A percentile compares a stretch with the other conserved stretches of the same genome.
These are phyloP conservation scores for Pteria penguin DNA, from an alignment of 2,888 invertebrate genomes.

Conservation along the genomic window DNA sequence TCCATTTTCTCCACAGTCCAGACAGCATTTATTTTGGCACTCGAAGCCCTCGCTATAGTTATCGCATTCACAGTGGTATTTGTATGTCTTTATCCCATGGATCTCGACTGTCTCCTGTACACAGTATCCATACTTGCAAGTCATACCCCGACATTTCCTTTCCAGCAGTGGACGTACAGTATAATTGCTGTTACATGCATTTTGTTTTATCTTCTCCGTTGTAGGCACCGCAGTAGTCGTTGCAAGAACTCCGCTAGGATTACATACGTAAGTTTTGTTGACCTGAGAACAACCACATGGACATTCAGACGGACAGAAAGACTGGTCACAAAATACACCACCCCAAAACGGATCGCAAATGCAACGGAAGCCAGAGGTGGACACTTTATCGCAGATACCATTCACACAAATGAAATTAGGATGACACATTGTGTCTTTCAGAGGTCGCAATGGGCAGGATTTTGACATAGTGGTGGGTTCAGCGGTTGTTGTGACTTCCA, in stretches of 20 bases:
- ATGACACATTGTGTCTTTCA: constrained; percentile 1
- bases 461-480: neutral
- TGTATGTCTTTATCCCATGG: neutral
- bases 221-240: neutral
- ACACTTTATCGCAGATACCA: constrained; percentile 1
- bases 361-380: neutral
- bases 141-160: neutral
- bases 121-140: constrained; percentile 16
- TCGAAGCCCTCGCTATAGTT: constrained; percentile 9
- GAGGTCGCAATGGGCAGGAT: neutral
- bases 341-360: neutral
- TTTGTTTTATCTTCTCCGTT: neutral
- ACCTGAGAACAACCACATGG: neutral
- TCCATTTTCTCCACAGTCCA: constrained; percentile 40
- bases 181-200: neutral
- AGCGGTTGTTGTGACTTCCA: neutral
- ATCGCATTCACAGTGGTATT: constrained; percentile 28
- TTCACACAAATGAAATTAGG: constrained; percentile 12
- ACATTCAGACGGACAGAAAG: neutral
- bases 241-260: neutral
- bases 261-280: neutral
- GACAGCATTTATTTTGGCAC: constrained; percentile 44
- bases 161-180: neutral
- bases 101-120: too few relatives aligned
- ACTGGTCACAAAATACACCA: constrained; percentile 8